Base-by-base conservation (phyloP, 1,140 invertebrate species). In the Euwallacea fornicatus region DNA sequence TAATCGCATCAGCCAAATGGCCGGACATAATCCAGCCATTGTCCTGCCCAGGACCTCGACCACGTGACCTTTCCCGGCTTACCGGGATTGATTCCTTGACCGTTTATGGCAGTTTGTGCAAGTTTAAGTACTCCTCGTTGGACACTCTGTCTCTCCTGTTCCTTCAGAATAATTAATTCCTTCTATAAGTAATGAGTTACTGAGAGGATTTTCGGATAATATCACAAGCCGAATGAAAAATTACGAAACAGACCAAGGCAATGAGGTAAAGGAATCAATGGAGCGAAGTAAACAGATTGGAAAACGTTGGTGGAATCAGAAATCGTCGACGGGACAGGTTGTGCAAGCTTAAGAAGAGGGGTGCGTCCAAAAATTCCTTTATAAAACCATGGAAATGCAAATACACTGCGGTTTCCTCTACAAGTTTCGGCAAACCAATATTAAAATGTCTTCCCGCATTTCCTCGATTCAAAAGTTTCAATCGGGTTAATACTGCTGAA, bases 271-370 rank as follows among this genome's bases (percentile, higher is more conserved):
- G 76, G 69, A 78, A 77, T 78, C 78, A 78, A 78, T 79, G 78
- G 77, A 78, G 76, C 77, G 77, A 72, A 73, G 63, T 78, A 78
- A 79, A 78, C 77, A 78, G 78, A 79, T 79, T 79, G 77, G 77
- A 78, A 60, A 66, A 70, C 64, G 42, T 66, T 70, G 64, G 11
- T 58, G 13, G 62, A 66, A 63, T 70, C 56, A 59, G 46, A 46
- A 60, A 70, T 73, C 59, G 61, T 33, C 21, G 21, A 33, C 21
- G 21, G 21, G 21, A 33, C 21, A 33, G 21, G 21, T 33, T 13
- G 59, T 70, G 54, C 61, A 62, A 64, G 8, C 50, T 33, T 33
- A 33, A 43, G 42, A 64, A 55, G 68, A 70, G 46, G 46, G 42
- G 13, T 66, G 42, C 64, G 64, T 62, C 53, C 59, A 15, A 69